These are phyloP conservation scores for Luperina testacea DNA, from an alignment of 2,888 invertebrate species.

Conservation along the genomic window DNA sequence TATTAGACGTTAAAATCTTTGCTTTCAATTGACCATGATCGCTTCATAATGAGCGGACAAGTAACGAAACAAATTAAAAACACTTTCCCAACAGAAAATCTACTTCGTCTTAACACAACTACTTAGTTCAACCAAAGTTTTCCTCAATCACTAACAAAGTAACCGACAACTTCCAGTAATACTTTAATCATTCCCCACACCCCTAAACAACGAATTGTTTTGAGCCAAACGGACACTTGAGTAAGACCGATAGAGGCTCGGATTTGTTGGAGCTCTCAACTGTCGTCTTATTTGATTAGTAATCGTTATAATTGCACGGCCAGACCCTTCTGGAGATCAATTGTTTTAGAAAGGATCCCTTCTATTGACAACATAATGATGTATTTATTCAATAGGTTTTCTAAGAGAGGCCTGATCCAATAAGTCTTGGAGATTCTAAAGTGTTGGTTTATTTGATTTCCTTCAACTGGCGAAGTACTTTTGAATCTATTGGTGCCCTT, in stretches of 20 bases:
- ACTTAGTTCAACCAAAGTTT: conserved; percentile 15
- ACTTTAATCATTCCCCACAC: conserved; percentile 23
- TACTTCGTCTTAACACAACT: conserved; percentile 2
- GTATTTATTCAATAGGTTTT: conserved; percentile 36
- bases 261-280: conserved; percentile 36
- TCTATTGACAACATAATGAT: conserved; percentile 42
- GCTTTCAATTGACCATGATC: neutral
- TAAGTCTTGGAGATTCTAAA: conserved; percentile 40
- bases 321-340: conserved; percentile 20
- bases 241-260: conserved; percentile 37
- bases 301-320: conserved; percentile 53
- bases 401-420: conserved; percentile 29
- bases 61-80: neutral
- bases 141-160: conserved; percentile 2
- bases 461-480: conserved; percentile 24
- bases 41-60: neutral
- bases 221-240: conserved; percentile 36
- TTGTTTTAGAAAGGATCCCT: conserved; percentile 45
- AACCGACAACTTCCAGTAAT: conserved; percentile 10
- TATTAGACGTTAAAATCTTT: neutral
- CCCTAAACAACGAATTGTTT: conserved; percentile 48
- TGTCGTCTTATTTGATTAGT: conserved; percentile 59
- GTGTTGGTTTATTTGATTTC: conserved; percentile 39
- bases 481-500: conserved; percentile 23
- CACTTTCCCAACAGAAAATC: neutral